phyloP scores from a whole-genome alignment of 30 jellyfish, hydroid and myxozoan species.

The Chrysaora quinquecirrha region DNA sequence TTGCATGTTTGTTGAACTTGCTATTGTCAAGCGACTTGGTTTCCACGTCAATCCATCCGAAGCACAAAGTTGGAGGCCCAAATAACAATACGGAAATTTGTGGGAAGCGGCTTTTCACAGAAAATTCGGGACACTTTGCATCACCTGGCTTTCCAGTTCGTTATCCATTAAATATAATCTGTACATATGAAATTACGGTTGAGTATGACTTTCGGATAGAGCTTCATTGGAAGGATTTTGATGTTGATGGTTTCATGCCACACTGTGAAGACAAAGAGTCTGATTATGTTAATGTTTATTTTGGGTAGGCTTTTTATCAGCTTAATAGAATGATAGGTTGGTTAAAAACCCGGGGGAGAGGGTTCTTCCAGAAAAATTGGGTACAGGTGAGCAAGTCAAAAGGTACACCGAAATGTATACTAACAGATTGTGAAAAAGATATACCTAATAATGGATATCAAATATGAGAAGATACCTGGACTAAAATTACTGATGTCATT shows the following conservation, averaged over 20 bases:
- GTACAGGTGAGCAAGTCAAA: too few relatives aligned
- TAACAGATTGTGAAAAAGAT: too few relatives aligned
- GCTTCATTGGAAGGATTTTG: constrained; percentile 55
- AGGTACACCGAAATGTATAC: too few relatives aligned
- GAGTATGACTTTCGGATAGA: constrained; percentile 24
- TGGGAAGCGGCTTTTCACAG: neutral
- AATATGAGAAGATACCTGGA: too few relatives aligned
- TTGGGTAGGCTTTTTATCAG: constrained; percentile 35
- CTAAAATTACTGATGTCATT: too few relatives aligned
- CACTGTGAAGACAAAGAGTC: constrained; percentile 26
- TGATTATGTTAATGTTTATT: constrained; percentile 34
- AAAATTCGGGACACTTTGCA: neutral
- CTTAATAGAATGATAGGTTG: neutral
- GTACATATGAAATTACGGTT: constrained; percentile 45
- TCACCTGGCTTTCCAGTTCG: constrained; percentile 23
- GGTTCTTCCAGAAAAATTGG: too few relatives aligned
- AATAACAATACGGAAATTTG: neutral
- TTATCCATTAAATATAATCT: constrained; percentile 36
- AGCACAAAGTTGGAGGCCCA: neutral
- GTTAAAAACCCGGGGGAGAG: too few relatives aligned
- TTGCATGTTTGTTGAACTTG: too few relatives aligned
- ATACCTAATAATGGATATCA: too few relatives aligned
- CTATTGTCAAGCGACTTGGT: too few relatives aligned
- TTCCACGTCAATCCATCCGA: neutral
- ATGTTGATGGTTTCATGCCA: constrained; percentile 69